Conservation (phyloP, 1,140 invertebrate genomes). For the Belonocnema kinseyi region DNA sequence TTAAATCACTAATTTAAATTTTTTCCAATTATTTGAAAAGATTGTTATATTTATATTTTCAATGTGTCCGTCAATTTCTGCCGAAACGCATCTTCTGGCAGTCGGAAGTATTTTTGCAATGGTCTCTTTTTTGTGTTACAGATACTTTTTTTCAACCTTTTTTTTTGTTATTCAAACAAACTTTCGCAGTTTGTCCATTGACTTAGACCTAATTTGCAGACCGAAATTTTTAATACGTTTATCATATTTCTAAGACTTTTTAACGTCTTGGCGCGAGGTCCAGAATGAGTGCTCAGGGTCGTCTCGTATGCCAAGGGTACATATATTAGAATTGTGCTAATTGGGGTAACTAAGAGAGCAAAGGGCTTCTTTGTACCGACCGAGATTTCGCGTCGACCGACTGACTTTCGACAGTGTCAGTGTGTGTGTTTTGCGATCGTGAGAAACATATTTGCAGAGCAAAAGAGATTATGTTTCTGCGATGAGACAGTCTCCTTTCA, state of each 20-base stretch:
- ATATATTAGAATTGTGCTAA: constrained; percentile 30
- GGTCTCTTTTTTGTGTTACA: no score
- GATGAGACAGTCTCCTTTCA: constrained; percentile 21
- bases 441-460: constrained; percentile 24
- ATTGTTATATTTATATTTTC: no score
- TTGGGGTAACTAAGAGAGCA: constrained; percentile 20
- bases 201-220: not conserved
- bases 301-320: constrained; percentile 16
- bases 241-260: constrained; percentile 11
- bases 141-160: not conserved
- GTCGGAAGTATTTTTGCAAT: no score
- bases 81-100: no score
- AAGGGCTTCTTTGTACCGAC: constrained; percentile 24
- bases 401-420: constrained; percentile 21
- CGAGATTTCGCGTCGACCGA: constrained; percentile 30
- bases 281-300: constrained; percentile 5
- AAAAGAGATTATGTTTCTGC: constrained; percentile 13
- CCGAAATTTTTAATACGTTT: not conserved
- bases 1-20: no score
- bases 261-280: constrained; percentile 4
- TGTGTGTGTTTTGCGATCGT: constrained; percentile 22
- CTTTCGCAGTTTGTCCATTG: not conserved
- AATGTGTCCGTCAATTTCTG: no score
- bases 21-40: no score
- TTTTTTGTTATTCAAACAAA: not conserved